Evolutionary conservation across 2,113 vertebrate species (phyloP), one percentile per base, ranked within the genome.

Genomic region (Antechinus flavipes): DNA sequence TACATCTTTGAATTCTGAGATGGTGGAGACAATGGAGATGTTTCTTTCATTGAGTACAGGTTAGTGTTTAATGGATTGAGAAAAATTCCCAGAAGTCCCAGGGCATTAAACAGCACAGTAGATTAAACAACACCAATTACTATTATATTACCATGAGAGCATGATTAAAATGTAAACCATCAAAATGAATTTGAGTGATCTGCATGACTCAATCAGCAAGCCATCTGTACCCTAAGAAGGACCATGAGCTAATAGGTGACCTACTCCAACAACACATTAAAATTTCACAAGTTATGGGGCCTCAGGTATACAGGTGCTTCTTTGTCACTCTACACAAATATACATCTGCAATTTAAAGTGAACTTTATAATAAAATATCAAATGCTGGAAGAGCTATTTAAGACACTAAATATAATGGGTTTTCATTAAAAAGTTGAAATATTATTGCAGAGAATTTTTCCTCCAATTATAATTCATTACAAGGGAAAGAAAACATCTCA

Each of bases 121-220:
- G 97, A 98, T 98, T 98, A 98, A 98, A 98, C 19, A 93, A 95
- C 97, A 98, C 91, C 96, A 96, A 30, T 98, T 97, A 97, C 97
- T 95, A 95, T 97, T 97, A 95, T 97, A 98, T 98, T 98, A 96
- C 95, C 90, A 24, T 95, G 98, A 95, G 97, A 97, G 98, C 98
- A 96, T 92, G 95, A 98, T 98, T 98, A 98, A 98, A 97, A 90
- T 93, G 91, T 97, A 97, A 98, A 97, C 97, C 94, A 93, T 97
- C 96, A 93, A 95, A 90, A 98, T 30, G 93, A 93, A 93, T 98
- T 91, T 96, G 97, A 97, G 91, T 93, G 93, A 94, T 84, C 84
- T 96, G 89, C 92, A 93, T 7, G 76, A 90, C 91, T 97, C 94
- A 30, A 23, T 92, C 95, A 58, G 93, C 92, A 24, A n/a, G 68